These are phyloP conservation scores for Aspiorhynchus laticeps DNA, from an alignment of 2,113 vertebrate species.

Conservation along the genomic window DNA sequence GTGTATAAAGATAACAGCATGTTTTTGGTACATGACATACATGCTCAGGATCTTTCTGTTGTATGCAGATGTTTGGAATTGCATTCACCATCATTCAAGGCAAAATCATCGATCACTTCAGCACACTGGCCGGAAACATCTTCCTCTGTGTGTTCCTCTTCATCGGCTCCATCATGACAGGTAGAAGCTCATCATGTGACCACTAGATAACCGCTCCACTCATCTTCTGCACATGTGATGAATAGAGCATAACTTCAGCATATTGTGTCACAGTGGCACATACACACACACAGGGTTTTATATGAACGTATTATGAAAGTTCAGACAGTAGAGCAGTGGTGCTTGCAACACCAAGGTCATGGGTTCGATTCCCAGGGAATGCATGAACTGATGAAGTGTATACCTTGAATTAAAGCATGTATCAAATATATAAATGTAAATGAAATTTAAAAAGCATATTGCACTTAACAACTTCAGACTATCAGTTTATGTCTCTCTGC, in stretches of 20 bases:
- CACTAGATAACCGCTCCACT: background rate
- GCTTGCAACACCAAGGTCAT: background rate
- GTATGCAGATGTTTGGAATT: conserved; percentile 89
- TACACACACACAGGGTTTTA: background rate
- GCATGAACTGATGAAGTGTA: background rate
- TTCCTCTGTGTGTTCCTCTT: conserved; percentile 86
- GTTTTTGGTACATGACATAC: background rate
- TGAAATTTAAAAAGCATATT: background rate
- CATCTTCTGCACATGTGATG: background rate
- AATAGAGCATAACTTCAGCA: background rate
- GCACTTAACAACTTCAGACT: background rate
- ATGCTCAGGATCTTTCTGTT: conserved; percentile 32
- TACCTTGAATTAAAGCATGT: background rate
- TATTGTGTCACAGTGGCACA: background rate
- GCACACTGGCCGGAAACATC: conserved; percentile 84
- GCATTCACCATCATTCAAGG: conserved; percentile 92
- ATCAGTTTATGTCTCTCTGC: background rate
- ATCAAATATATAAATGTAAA: background rate
- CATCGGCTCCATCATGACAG: conserved; percentile 84
- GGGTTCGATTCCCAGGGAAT: background rate
- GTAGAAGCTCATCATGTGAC: conserved; percentile 66
- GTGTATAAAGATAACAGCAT: background rate
- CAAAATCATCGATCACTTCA: conserved; percentile 84
- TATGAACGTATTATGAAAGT: background rate
- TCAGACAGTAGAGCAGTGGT: background rate